Evolutionary conservation across 2,113 vertebrate genomes (phyloP).

Genomic region (Lethenteron camtschaticum): DNA sequence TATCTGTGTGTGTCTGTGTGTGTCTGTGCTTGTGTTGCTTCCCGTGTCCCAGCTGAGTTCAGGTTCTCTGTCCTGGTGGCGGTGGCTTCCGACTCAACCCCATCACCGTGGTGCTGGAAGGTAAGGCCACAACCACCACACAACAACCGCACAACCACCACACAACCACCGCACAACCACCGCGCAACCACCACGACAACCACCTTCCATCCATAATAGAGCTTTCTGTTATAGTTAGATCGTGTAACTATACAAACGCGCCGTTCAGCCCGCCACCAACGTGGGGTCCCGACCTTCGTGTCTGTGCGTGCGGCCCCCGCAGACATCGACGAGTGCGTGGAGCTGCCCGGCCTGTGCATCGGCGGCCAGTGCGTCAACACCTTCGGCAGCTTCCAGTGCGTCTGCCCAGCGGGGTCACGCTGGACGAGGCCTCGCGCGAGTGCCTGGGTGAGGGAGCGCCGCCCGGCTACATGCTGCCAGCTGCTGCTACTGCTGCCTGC

Average conservation of each 20-base stretch:
- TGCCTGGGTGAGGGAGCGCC: slow-evolving; percentile 43
- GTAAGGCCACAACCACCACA: slow-evolving; percentile 20
- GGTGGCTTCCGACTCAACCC: slow-evolving; percentile 75
- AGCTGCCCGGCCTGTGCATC: slow-evolving; percentile 64
- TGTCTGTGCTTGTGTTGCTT: neutral
- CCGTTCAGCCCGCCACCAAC: no score
- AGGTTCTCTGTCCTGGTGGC: slow-evolving; percentile 68
- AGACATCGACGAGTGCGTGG: slow-evolving; percentile 81
- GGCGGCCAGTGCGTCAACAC: slow-evolving; percentile 67
- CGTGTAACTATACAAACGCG: no score
- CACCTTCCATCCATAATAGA: no score
- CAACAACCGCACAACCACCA: no score
- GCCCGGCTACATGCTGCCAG: neutral
- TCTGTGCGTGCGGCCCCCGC: neutral
- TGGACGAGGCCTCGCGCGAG: slow-evolving; percentile 49
- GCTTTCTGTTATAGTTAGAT: no score
- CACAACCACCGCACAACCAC: no score
- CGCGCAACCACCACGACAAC: no score
- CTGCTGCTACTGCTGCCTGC: no score
- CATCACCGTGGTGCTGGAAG: slow-evolving; percentile 71
- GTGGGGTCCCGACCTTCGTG: no score
- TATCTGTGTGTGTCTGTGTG: no score
- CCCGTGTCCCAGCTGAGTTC: slow-evolving; percentile 41
- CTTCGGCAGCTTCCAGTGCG: slow-evolving; percentile 80
- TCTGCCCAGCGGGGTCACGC: slow-evolving; percentile 56